Conservation (phyloP, 2,888 invertebrate genomes). For the Lasius platythorax region DNA sequence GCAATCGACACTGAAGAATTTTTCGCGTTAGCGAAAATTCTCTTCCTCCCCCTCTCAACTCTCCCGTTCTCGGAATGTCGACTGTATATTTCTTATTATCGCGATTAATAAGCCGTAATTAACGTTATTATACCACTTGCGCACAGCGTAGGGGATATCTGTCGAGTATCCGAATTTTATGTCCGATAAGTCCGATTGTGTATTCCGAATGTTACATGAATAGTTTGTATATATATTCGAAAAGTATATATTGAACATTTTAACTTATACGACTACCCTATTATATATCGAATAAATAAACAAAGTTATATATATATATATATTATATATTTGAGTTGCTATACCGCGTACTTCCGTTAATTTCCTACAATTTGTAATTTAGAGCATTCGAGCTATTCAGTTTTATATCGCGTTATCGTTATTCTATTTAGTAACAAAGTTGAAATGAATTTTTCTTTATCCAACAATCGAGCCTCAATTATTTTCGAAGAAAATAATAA, state of each 20-base stretch:
- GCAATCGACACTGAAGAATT: constrained; percentile 1
- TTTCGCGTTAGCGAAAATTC: background rate
- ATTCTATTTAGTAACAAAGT: background rate
- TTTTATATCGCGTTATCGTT: background rate
- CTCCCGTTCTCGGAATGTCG: background rate
- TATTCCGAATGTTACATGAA: constrained; percentile 44
- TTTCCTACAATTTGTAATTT: background rate
- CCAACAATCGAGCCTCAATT: too few relatives aligned
- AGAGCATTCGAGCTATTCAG: background rate
- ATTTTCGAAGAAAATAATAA: too few relatives aligned
- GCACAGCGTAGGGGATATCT: constrained; percentile 26
- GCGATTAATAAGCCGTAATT: constrained; percentile 14
- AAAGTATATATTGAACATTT: constrained; percentile 47
- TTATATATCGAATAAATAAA: constrained; percentile 38
- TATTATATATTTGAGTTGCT: background rate
- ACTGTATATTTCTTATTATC: constrained; percentile 32
- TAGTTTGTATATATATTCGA: constrained; percentile 50
- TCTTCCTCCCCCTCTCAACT: background rate
- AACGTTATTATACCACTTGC: constrained; percentile 35
- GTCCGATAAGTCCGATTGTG: constrained; percentile 39
- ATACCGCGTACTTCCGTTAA: background rate
- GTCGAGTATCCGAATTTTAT: constrained; percentile 46
- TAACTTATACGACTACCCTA: constrained; percentile 31
- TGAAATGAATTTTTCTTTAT: background rate
- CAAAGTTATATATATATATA: constrained; percentile 19